These are phyloP conservation scores for Strigamia crassipes DNA, from an alignment of 2,888 invertebrate species.

Conservation along the genomic window DNA sequence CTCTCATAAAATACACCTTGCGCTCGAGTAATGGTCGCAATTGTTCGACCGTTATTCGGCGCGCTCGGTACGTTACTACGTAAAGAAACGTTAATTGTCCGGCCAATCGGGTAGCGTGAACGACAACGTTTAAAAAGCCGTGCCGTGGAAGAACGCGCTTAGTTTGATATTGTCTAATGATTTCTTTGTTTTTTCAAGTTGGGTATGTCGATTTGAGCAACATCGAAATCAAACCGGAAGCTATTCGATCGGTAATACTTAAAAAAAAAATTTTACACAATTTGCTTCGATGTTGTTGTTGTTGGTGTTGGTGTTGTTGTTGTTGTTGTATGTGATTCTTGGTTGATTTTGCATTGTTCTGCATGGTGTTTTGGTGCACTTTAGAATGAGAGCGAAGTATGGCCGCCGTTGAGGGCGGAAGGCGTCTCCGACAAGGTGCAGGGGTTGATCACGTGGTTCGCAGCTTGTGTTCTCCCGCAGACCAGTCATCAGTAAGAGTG, in stretches of 20 bases:
- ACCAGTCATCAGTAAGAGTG: neutral
- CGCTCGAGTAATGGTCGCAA: no score
- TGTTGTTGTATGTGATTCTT: neutral
- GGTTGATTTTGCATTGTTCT: neutral
- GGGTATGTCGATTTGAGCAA: conserved; percentile 49
- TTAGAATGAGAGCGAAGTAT: neutral
- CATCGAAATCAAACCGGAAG: conserved; percentile 48
- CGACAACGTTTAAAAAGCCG: no score
- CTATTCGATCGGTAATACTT: conserved; percentile 51
- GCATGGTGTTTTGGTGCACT: neutral
- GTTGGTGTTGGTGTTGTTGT: neutral
- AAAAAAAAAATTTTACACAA: neutral
- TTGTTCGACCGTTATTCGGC: no score
- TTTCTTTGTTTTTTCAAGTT: conserved; percentile 51
- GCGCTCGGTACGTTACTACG: no score
- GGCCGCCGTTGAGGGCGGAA: conserved; percentile 2
- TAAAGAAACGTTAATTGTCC: no score
- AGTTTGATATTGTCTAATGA: no score
- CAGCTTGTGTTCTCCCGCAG: conserved; percentile 39
- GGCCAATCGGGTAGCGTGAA: no score
- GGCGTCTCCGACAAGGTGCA: conserved; percentile 45
- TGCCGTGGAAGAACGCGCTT: no score
- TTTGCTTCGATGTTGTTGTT: neutral
- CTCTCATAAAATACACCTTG: no score
- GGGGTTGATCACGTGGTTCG: conserved; percentile 45